A percentile compares a stretch with the other conserved stretches of the same genome.
These are phyloP conservation scores for Bathybates hornii DNA, from an alignment of 2,113 vertebrate species.

Conservation along the genomic window DNA sequence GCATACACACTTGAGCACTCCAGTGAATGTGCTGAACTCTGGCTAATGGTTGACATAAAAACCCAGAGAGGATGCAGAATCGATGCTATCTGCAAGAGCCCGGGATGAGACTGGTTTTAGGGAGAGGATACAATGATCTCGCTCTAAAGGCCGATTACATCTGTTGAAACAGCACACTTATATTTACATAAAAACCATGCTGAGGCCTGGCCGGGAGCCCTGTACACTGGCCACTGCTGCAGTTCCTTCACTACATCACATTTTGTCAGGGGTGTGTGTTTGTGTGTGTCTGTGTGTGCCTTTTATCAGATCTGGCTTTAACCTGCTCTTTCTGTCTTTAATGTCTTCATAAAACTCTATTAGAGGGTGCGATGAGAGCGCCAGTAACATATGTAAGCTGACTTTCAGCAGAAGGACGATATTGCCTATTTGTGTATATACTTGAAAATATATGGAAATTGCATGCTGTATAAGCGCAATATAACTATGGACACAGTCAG, in stretches of 20 bases:
- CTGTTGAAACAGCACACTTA: conserved; percentile 36
- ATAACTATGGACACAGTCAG: not conserved
- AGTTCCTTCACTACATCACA: not conserved
- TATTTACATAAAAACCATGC: conserved; percentile 46
- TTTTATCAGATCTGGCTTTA: conserved; percentile 8
- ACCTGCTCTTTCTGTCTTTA: not conserved
- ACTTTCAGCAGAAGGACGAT: not conserved
- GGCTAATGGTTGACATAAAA: conserved; percentile 52
- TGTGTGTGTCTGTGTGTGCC: not conserved
- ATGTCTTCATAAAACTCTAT: not conserved
- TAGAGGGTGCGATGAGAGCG: not conserved
- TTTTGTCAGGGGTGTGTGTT: not conserved
- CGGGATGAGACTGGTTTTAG: conserved; percentile 26
- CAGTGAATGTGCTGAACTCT: conserved; percentile 38
- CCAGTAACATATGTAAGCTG: not conserved
- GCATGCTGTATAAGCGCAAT: not conserved
- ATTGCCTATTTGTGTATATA: not conserved
- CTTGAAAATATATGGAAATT: not conserved
- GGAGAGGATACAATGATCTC: conserved; percentile 43
- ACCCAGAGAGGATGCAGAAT: conserved; percentile 25
- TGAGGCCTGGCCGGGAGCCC: not conserved
- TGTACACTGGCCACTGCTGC: not conserved
- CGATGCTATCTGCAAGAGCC: conserved; percentile 35
- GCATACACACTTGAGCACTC: not conserved
- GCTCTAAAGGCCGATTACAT: conserved; percentile 42